Evolutionary conservation across 2,888 invertebrate genomes (phyloP), one percentile per base, ranked within the genome.

Genomic region (Orchesellides sinensis): DNA sequence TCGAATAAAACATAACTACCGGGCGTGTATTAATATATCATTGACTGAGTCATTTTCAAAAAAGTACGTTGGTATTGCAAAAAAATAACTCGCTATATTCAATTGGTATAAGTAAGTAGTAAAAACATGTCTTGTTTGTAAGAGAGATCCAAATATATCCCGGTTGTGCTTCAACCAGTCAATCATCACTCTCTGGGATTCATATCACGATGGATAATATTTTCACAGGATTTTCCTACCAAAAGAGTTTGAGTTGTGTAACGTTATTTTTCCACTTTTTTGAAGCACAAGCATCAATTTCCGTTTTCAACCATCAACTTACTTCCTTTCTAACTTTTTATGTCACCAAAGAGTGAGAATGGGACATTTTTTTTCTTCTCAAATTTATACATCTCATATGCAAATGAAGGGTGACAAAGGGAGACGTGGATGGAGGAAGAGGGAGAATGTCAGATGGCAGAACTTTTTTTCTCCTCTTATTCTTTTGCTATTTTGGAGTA

Each of bases 231-330:
- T 70, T 82, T 84, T 78, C 61, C 63, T 63, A 27, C 49, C 66
- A n/a, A 59, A 65, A 49, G 35, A 70, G n/a, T n/a, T n/a, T n/a
- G n/a, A n/a, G n/a, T 14, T 61, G 70, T 63, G 75, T 68, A 47
- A 56, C 69, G 52, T 77, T 73, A 45, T 68, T 69, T 70, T 17
- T 75, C 40, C 72, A 45, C 69, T 35, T 19, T 35, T 40, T 56
- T 72, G 65, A 72, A 66, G 65, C 52, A 72, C 29, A 80, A 80
- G 80, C 65, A 80, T 80, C 80, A 80, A 80, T 80, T 80, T 80
- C 80, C 80, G 80, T 19, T 80, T 69, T 25, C 65, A 40, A 21
- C 59, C 14, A 32, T 29, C 47, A 47, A 63, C 73, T 74, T 49
- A 47, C 52, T 47, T 21, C 19, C 59, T 63, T 52, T 56, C 59